Evolutionary conservation across 2,888 invertebrate genomes (phyloP).

Genomic region (Conchocele bisecta): DNA sequence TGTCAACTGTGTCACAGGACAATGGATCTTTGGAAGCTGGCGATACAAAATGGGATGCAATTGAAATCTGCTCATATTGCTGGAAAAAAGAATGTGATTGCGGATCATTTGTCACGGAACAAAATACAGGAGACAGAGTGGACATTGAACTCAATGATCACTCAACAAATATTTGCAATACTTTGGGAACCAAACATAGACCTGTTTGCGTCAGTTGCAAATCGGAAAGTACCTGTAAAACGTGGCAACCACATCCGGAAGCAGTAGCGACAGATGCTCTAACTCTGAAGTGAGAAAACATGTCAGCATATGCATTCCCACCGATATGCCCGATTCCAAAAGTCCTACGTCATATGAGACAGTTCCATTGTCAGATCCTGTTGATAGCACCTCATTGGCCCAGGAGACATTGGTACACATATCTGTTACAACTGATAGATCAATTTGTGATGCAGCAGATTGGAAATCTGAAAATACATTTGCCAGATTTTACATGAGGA

Average conservation of each 20-base stretch:
- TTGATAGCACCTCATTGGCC: no score
- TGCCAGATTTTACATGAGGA: no score
- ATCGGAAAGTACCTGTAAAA: slow-evolving; percentile 18
- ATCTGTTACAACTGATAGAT: no score
- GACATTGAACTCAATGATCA: slow-evolving; percentile 8
- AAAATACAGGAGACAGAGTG: slow-evolving; percentile 22
- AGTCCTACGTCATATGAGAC: no score
- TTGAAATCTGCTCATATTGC: slow-evolving; percentile 22
- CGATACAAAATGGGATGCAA: neutral
- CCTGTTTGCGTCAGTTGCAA: slow-evolving; percentile 28
- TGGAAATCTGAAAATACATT: no score
- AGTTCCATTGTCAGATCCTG: no score
- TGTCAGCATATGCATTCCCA: no score
- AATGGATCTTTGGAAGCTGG: neutral
- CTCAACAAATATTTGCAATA: neutral
- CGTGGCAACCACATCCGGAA: no score
- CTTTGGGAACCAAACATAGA: slow-evolving; percentile 10
- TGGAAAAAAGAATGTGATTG: slow-evolving; percentile 11
- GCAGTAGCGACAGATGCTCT: slow-evolving; percentile 46
- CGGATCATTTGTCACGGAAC: slow-evolving; percentile 11
- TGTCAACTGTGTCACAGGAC: no score
- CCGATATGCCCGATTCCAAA: slow-evolving; percentile 36
- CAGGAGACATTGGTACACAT: no score
- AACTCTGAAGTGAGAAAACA: slow-evolving; percentile 27
- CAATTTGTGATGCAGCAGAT: no score